phyloP scores from a whole-genome alignment of 2,113 vertebrate species.

The Ammodytes dubius region DNA sequence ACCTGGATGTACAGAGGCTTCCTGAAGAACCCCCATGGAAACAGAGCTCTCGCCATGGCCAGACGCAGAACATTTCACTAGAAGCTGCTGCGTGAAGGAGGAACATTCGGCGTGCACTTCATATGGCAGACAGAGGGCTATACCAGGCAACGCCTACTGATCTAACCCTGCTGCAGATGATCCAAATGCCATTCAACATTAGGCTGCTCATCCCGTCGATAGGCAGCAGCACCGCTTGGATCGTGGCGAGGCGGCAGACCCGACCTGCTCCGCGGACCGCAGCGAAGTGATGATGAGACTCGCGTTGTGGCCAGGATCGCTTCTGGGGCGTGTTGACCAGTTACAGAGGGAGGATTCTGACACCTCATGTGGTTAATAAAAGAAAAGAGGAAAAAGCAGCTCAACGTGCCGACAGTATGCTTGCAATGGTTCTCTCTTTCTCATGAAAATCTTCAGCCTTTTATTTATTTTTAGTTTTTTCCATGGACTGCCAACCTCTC shows the following conservation, averaged over 20 bases:
- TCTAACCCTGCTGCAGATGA: constrained; percentile 14
- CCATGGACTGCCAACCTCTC: background rate
- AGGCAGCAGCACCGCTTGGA: background rate
- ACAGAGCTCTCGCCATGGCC: constrained; percentile 91
- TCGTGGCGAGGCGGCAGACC: constrained; percentile 38
- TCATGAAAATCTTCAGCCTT: background rate
- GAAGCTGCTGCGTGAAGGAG: constrained; percentile 56
- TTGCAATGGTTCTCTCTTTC: background rate
- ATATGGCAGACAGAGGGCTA: background rate
- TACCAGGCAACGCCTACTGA: constrained; percentile 18
- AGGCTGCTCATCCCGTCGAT: background rate
- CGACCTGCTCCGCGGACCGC: constrained; percentile 50
- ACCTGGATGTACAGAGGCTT: constrained; percentile 90
- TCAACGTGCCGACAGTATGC: background rate
- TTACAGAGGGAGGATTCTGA: constrained; percentile 34
- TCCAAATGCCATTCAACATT: background rate
- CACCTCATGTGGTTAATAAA: background rate
- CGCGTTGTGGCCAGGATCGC: constrained; percentile 26
- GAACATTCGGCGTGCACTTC: constrained; percentile 1
- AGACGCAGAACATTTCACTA: constrained; percentile 88
- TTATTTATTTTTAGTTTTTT: background rate
- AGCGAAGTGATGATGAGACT: constrained; percentile 37
- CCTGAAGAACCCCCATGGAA: constrained; percentile 89
- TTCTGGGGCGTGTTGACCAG: constrained; percentile 43
- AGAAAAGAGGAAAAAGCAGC: too few species aligned